Conservation (phyloP, 2,888 invertebrate species). For the Luperina testacea region DNA sequence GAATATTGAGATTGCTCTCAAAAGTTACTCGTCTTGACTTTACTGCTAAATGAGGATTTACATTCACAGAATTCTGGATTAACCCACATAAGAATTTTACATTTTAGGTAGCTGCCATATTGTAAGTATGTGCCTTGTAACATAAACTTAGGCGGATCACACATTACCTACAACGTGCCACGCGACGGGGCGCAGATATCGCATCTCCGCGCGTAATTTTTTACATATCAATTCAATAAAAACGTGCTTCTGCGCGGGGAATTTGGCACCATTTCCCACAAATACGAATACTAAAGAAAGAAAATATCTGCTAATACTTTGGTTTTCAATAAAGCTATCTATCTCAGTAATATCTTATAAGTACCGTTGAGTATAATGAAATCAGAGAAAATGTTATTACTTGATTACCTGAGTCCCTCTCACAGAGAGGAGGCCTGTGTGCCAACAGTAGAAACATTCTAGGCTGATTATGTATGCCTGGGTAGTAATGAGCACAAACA, state of each 20-base stretch:
- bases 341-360: neutral
- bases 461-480: too few species aligned
- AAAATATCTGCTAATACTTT: neutral
- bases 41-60: neutral
- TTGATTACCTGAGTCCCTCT: neutral
- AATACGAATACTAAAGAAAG: neutral
- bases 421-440: neutral
- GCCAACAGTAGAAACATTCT: neutral
- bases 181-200: neutral
- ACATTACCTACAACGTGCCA: neutral
- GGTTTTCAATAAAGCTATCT: neutral
- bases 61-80: neutral
- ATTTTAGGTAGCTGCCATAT: neutral
- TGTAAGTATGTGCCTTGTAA: neutral
- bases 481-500: neutral
- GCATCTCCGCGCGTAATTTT: neutral
- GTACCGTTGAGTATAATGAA: neutral
- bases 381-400: neutral
- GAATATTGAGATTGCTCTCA: conserved; percentile 1
- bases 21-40: neutral
- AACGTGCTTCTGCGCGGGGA: neutral
- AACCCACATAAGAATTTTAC: too few species aligned
- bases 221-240: neutral
- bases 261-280: neutral
- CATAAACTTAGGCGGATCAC: neutral